A percentile compares a stretch with the other conserved stretches of the same genome.
Evolutionary conservation across 2,888 invertebrate genomes (phyloP).

Genomic region (Lasioglossum malachurum): DNA sequence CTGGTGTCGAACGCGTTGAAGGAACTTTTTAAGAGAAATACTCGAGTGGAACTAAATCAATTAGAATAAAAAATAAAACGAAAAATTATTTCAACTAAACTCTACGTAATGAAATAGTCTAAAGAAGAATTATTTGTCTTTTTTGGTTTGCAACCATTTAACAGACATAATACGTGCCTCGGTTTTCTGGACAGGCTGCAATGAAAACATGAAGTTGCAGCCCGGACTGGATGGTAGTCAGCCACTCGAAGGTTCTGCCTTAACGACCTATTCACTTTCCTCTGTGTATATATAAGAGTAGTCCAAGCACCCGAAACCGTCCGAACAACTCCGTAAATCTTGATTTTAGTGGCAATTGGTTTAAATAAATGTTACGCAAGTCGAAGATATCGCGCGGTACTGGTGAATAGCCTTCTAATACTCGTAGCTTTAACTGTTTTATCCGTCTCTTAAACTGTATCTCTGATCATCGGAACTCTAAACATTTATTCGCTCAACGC

Average conservation of each 20-base stretch:
- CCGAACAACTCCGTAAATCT: slow-evolving; percentile 1
- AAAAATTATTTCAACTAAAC: no score
- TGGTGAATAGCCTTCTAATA: neutral
- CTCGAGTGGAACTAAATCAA: no score
- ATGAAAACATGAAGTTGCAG: slow-evolving; percentile 73
- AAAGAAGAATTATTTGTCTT: no score
- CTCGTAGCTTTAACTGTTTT: neutral
- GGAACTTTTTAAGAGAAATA: neutral
- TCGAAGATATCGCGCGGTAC: neutral
- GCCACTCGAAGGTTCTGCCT: slow-evolving; percentile 64
- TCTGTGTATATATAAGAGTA: slow-evolving; percentile 29
- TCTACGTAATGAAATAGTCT: no score
- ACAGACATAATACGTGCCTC: slow-evolving; percentile 54
- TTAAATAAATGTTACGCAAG: slow-evolving; percentile 2
- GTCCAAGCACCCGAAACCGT: slow-evolving; percentile 8
- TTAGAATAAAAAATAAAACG: no score
- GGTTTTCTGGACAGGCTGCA: slow-evolving; percentile 50
- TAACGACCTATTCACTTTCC: slow-evolving; percentile 49
- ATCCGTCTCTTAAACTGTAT: neutral
- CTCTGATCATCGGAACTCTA: no score
- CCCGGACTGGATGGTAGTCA: slow-evolving; percentile 78
- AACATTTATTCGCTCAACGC: neutral
- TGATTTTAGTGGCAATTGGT: slow-evolving; percentile 4
- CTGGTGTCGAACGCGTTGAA: neutral
- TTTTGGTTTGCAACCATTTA: slow-evolving; percentile 36